Evolutionary conservation across 1,140 invertebrate genomes (phyloP).

Genomic region (Zeugodacus cucurbitae): DNA sequence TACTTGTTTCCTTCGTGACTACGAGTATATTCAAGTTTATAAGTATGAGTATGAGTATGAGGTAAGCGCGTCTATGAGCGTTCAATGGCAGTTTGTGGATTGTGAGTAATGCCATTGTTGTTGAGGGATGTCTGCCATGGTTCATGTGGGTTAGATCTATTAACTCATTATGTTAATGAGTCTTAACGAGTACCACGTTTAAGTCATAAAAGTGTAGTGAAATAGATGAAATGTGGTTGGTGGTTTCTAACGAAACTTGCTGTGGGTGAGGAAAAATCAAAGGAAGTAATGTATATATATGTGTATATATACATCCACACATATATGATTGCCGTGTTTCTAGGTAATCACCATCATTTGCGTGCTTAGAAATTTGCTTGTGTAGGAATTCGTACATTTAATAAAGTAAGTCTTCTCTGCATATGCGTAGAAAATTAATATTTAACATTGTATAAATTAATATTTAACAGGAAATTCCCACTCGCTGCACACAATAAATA

Average conservation of each 20-base stretch:
- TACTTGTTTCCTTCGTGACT: not conserved
- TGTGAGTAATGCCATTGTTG: not conserved
- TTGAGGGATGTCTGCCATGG: not conserved
- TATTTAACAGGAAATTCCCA: not conserved
- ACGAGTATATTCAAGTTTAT: not conserved
- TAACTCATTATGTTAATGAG: conserved; percentile 21
- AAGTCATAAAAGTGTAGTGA: not conserved
- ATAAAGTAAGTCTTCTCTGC: not conserved
- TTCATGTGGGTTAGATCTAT: not conserved
- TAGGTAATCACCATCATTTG: no score
- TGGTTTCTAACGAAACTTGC: not conserved
- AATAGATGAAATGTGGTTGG: not conserved
- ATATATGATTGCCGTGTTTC: no score
- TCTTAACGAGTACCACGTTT: not conserved
- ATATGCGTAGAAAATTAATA: not conserved
- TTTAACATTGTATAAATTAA: not conserved
- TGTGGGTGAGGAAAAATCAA: not conserved
- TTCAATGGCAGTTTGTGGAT: not conserved
- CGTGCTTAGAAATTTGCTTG: not conserved
- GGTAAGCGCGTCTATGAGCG: not conserved
- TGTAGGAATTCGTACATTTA: not conserved
- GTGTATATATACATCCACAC: no score
- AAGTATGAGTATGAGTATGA: not conserved
- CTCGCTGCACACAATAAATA: not conserved
- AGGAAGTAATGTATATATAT: not conserved